Conservation (phyloP, 2,113 vertebrate species). For the Tachysurus fulvidraco region DNA sequence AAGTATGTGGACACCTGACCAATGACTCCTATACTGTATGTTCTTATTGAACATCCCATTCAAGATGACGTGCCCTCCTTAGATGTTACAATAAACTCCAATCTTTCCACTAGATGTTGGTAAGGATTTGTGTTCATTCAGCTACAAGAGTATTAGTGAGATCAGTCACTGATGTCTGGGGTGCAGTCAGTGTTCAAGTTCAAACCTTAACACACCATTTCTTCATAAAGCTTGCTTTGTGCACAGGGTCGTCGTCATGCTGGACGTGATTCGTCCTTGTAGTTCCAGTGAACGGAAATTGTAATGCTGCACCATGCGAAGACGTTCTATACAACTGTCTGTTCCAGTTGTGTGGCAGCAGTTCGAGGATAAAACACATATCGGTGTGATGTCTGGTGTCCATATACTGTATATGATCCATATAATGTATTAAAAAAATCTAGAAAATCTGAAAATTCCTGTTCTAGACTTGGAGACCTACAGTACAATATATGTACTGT, state of each 20-base stretch:
- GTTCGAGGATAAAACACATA: not conserved
- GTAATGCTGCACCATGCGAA: not conserved
- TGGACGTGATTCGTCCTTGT: not conserved
- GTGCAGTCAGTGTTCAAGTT: not conserved
- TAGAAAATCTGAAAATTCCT: not conserved
- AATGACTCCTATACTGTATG: not conserved
- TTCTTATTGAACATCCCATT: not conserved
- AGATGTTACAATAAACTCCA: not conserved
- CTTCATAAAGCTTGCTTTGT: not conserved
- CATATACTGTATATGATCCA: not conserved
- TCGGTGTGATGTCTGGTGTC: not conserved
- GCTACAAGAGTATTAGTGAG: not conserved
- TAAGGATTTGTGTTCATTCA: not conserved
- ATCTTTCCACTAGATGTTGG: not conserved
- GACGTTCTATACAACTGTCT: not conserved
- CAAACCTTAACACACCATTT: not conserved
- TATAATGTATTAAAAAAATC: not conserved
- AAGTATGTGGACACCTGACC: not conserved
- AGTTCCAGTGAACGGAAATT: not conserved
- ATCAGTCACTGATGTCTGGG: not conserved
- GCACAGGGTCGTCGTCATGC: not conserved
- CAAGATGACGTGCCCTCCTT: not conserved
- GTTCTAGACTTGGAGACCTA: not conserved
- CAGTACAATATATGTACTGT: not conserved
- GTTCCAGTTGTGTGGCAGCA: not conserved